Evolutionary conservation across 1,140 invertebrate species (phyloP).

Genomic region (Heliconius eleuchia): DNA sequence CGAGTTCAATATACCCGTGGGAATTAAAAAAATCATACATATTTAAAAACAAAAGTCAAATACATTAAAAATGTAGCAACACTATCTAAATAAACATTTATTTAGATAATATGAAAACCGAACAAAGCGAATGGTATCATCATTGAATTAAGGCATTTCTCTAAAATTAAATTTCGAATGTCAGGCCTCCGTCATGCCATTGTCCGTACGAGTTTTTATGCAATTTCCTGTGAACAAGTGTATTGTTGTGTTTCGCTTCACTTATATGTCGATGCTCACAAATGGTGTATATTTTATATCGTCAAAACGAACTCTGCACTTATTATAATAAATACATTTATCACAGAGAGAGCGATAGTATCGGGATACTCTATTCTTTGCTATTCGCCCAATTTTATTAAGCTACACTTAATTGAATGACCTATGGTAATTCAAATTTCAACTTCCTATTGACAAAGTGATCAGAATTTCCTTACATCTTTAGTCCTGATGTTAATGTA

Average conservation of each 20-base stretch:
- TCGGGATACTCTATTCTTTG: too few species aligned
- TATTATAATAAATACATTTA: too few species aligned
- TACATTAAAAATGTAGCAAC: neutral
- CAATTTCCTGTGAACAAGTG: conserved; percentile 27
- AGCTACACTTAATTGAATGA: too few species aligned
- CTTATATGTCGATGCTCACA: neutral
- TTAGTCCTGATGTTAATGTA: too few species aligned
- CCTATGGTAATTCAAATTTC: too few species aligned
- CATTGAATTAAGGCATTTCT: conserved; percentile 22
- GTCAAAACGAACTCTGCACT: too few species aligned
- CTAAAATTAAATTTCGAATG: conserved; percentile 29
- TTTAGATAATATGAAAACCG: neutral
- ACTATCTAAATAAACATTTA: neutral
- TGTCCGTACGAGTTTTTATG: conserved; percentile 26
- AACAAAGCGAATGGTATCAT: neutral
- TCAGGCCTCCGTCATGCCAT: conserved; percentile 19
- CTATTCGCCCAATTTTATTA: too few species aligned
- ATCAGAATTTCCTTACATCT: too few species aligned
- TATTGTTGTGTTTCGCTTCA: conserved; percentile 14
- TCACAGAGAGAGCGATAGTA: too few species aligned
- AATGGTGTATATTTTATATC: neutral
- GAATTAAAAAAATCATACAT: neutral
- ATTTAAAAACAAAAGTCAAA: neutral
- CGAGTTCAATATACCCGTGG: neutral
- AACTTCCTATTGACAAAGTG: too few species aligned